phyloP scores from a whole-genome alignment of 2,113 vertebrate genomes.

The Leptobrachium ailaonicum region DNA sequence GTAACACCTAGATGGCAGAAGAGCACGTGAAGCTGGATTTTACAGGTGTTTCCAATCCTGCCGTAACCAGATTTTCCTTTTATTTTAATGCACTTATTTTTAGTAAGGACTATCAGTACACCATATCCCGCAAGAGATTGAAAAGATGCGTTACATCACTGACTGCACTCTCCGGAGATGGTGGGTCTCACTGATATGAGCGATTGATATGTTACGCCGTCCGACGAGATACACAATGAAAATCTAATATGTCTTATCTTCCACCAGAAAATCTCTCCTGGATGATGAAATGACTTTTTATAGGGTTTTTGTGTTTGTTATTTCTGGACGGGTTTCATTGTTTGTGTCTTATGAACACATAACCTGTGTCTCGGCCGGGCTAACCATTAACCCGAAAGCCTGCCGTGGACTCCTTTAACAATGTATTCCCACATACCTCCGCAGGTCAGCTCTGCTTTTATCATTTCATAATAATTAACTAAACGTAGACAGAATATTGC shows the following conservation, averaged over 20 bases:
- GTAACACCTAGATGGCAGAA: background rate
- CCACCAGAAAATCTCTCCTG: background rate
- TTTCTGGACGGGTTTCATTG: background rate
- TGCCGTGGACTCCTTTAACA: slow-evolving; percentile 51
- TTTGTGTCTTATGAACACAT: background rate
- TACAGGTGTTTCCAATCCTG: too few relatives aligned
- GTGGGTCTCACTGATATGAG: background rate
- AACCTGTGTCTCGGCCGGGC: slow-evolving; percentile 22
- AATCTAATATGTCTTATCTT: slow-evolving; percentile 33
- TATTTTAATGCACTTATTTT: too few relatives aligned
- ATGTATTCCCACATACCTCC: slow-evolving; percentile 49
- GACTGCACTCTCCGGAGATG: too few relatives aligned
- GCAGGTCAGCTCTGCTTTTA: slow-evolving; percentile 24
- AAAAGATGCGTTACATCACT: too few relatives aligned
- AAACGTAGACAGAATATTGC: slow-evolving; percentile 38
- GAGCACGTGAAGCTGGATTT: too few relatives aligned
- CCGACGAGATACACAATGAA: background rate
- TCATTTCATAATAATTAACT: slow-evolving; percentile 61
- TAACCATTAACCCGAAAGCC: slow-evolving; percentile 62
- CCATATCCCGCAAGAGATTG: too few relatives aligned
- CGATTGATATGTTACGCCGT: background rate
- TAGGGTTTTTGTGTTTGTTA: background rate
- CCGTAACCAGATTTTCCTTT: too few relatives aligned
- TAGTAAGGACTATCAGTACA: too few relatives aligned
- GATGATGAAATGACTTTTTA: background rate